Percentiles rank a stretch among this genome's conserved stretches.
Evolutionary conservation across 2,888 invertebrate species (phyloP).

Genomic region (Embidobia sp.): DNA sequence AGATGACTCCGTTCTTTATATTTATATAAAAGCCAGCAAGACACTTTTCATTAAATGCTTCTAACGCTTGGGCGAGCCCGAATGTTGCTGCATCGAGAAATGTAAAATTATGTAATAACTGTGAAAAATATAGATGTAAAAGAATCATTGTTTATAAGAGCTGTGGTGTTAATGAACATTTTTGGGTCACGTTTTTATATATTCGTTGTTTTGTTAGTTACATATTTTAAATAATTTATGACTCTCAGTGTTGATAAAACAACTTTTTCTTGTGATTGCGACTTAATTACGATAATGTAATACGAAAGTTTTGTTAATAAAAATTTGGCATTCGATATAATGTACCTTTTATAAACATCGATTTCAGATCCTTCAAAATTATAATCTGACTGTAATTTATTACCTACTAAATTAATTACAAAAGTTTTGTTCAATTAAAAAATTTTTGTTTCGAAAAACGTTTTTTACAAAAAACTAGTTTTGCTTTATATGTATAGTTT

Average conservation of each 20-base stretch:
- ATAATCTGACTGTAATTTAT: too few relatives aligned
- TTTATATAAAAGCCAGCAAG: conserved; percentile 33
- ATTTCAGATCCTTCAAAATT: too few relatives aligned
- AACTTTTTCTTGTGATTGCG: conserved; percentile 1
- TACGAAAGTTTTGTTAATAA: conserved; percentile 25
- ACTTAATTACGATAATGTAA: conserved; percentile 22
- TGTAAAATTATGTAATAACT: conserved; percentile 36
- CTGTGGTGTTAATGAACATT: conserved; percentile 14
- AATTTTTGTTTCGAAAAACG: too few relatives aligned
- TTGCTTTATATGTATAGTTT: too few relatives aligned
- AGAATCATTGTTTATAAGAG: conserved; percentile 15
- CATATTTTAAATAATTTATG: not conserved
- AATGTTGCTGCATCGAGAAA: conserved; percentile 42
- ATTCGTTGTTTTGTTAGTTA: not conserved
- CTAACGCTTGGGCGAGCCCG: conserved; percentile 40
- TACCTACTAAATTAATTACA: too few relatives aligned
- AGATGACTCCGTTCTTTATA: conserved; percentile 41
- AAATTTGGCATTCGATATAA: too few relatives aligned
- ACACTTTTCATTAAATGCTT: conserved; percentile 49
- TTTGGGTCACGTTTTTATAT: conserved; percentile 16
- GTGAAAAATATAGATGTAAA: conserved; percentile 34
- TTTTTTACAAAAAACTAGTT: too few relatives aligned
- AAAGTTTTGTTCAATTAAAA: too few relatives aligned
- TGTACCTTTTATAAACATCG: too few relatives aligned
- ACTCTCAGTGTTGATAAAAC: conserved; percentile 1